These are phyloP conservation scores for Chaetodon trifasciatus DNA, from an alignment of 2,797 vertebrate genomes.

Conservation along the genomic window DNA sequence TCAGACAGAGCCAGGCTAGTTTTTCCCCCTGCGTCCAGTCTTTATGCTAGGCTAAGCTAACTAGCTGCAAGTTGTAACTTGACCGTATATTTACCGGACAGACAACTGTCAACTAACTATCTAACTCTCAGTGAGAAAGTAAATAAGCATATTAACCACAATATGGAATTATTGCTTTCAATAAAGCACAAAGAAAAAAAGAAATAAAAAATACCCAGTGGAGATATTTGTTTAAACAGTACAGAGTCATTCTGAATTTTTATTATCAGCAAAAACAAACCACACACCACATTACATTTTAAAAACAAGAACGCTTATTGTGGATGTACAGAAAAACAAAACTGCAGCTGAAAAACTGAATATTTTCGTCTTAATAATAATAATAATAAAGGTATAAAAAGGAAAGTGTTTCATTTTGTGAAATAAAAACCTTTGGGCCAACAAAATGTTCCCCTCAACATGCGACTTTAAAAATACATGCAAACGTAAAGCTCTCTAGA, in stretches of 20 bases:
- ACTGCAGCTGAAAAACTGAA: constrained; percentile 70
- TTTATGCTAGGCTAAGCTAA: constrained; percentile 1
- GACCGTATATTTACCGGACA: too few species aligned
- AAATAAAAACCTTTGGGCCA: constrained; percentile 77
- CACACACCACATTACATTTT: constrained; percentile 82
- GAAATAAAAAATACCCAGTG: constrained; percentile 19
- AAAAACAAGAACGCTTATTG: constrained; percentile 77
- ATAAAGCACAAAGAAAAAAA: background rate
- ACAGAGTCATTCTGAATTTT: constrained; percentile 79
- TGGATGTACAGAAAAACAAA: constrained; percentile 79
- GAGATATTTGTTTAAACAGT: constrained; percentile 65
- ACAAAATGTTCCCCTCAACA: constrained; percentile 76
- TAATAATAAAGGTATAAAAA: constrained; percentile 80
- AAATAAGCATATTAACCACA: background rate
- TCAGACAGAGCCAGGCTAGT: background rate
- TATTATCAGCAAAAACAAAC: constrained; percentile 84
- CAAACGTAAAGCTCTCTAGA: constrained; percentile 83
- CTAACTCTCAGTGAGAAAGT: background rate
- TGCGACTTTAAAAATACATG: constrained; percentile 85
- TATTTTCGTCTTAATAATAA: constrained; percentile 56
- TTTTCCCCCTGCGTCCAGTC: background rate
- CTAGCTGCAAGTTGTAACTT: background rate
- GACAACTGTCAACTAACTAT: too few species aligned
- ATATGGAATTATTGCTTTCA: background rate
- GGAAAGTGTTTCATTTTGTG: constrained; percentile 71